Conservation (phyloP, 2,797 vertebrate species). For the Melanitta fusca region DNA sequence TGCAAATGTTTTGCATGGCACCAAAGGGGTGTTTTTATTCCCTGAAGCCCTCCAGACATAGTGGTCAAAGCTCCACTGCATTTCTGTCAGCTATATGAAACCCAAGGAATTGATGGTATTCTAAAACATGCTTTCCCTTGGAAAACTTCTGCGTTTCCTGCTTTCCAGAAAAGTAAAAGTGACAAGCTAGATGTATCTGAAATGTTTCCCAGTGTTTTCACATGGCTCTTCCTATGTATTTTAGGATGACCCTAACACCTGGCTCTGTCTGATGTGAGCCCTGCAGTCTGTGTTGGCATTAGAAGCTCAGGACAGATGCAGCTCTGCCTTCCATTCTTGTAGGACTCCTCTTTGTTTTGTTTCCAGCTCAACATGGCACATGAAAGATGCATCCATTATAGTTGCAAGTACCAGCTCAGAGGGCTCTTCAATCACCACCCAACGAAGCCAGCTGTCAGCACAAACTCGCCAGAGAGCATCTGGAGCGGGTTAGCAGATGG, state of each 20-base stretch:
- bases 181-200: neutral
- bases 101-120: neutral
- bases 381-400: neutral
- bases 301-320: neutral
- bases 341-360: neutral
- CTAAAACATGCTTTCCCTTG: neutral
- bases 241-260: neutral
- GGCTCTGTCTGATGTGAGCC: neutral
- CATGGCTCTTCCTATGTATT: neutral
- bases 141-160: neutral
- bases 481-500: neutral
- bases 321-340: neutral
- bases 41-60: neutral
- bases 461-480: rapidly evolving
- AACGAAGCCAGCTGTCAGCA: neutral
- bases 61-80: neutral
- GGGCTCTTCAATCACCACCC: neutral
- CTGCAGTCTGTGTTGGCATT: rapidly evolving
- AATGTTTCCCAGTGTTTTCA: neutral
- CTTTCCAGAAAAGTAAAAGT: neutral
- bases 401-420: neutral
- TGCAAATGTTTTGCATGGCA: neutral
- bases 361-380: neutral
- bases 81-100: neutral
- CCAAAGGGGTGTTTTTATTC: neutral